Evolutionary conservation across 2,888 invertebrate genomes (phyloP), one percentile per base, ranked within the genome.

Genomic region (Lasioglossum marginatum): DNA sequence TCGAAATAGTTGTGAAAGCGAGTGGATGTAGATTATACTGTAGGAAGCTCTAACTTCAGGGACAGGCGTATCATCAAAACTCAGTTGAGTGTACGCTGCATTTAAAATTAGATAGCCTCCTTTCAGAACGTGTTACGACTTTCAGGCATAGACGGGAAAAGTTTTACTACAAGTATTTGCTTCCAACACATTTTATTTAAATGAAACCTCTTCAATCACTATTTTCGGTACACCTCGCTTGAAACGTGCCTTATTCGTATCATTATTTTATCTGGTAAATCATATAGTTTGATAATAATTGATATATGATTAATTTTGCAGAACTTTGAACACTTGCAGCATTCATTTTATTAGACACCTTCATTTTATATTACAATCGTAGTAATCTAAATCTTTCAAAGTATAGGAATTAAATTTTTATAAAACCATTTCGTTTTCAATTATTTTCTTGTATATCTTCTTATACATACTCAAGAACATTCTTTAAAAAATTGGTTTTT

Each of bases 1-100:
- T 19, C 19, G 31, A 31, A 19, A 66, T 31, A 66, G 66, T 66
- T 66, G 66, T 14, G 27, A 60, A 60, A 60, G 60, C 66, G 19
- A 66, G 66, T 66, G 16, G 66, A 34, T 34, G 66, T 66, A 31
- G 66, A 66, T 34, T 66, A 19, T 66, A 19, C 66, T 66, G 66
- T 34, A 6, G 31, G 19, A 66, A 6, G 34, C 66, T 31, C 27
- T 66, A 34, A 66, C 60, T 60, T 60, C 60, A 27, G 60, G 27
- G 14, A 60, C 60, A 60, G 60, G 5, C 27, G 27, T 60, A 60
- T 60, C 60, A 60, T 60, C 60, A 27, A 60, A 60, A 60, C 60
- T 60, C 60, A 14, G 60, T 27, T 60, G 60, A 60, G 60, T 60
- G 27, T 60, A 27, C 27, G 60, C 4, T 60, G 60, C 60, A 60